phyloP scores from a whole-genome alignment of 2,113 vertebrate genomes.

The Neopipo cinnamomea region DNA sequence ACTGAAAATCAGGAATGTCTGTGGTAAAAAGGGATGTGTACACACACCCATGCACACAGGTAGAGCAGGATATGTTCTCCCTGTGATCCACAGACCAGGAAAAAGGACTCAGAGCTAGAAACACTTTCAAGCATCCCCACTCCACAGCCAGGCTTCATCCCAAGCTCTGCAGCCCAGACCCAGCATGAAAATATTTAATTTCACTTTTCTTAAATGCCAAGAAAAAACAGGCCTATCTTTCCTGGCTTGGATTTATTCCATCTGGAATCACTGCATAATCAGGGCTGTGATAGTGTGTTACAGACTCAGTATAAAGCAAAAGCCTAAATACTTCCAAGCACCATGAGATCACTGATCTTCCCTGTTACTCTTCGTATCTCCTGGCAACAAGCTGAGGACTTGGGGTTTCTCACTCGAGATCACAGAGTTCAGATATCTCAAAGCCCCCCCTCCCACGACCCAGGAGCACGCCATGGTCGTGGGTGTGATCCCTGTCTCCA shows the following conservation, averaged over 20 bases:
- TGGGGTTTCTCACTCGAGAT: background rate
- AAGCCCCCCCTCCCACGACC: background rate
- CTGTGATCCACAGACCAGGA: background rate
- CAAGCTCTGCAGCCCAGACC: background rate
- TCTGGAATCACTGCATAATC: background rate
- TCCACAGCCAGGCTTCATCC: background rate
- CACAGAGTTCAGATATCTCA: background rate
- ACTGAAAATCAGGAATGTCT: background rate
- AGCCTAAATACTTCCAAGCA: background rate
- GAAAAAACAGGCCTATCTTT: background rate
- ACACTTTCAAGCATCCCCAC: background rate
- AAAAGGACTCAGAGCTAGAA: background rate
- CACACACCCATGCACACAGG: background rate
- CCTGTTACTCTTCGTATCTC: background rate
- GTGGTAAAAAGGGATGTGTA: background rate
- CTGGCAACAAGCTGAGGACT: background rate
- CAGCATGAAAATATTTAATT: background rate
- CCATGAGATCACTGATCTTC: background rate
- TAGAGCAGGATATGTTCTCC: background rate
- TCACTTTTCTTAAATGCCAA: background rate
- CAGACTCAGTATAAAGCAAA: background rate
- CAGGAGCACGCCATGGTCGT: background rate
- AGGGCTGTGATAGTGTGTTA: background rate
- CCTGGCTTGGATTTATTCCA: background rate
- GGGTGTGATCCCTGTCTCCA: background rate